These are phyloP conservation scores for Zaprionus ornatus DNA, from an alignment of 1,140 invertebrate genomes.

Conservation along the genomic window DNA sequence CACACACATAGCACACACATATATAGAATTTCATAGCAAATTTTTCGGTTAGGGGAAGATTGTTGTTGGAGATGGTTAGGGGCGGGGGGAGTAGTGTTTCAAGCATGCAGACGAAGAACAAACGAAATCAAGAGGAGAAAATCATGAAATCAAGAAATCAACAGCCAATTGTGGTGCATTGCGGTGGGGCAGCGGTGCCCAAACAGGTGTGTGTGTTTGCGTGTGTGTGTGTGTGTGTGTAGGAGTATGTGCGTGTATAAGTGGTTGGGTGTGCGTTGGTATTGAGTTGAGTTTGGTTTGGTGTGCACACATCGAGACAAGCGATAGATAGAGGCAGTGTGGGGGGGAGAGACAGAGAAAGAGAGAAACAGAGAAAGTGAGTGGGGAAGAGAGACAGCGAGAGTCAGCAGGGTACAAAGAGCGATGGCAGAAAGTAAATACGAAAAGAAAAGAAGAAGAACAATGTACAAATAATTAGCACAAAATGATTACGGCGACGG, in stretches of 20 bases:
- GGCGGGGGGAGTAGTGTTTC: not conserved
- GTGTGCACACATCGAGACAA: conserved; percentile 24
- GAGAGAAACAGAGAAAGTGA: conserved; percentile 3
- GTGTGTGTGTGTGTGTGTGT: conserved; percentile 10
- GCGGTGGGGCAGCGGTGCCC: conserved; percentile 21
- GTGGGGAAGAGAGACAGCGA: conserved; percentile 4
- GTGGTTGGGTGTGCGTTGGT: conserved; percentile 9
- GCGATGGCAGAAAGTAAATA: conserved; percentile 23
- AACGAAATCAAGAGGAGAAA: conserved; percentile 32
- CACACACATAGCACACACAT: conserved; percentile 28
- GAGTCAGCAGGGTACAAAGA: too few relatives aligned
- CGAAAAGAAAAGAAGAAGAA: conserved; percentile 43
- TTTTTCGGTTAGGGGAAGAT: conserved; percentile 3
- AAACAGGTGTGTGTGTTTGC: conserved; percentile 23
- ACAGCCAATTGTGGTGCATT: conserved; percentile 68
- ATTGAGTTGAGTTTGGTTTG: conserved; percentile 6
- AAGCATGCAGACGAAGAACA: conserved; percentile 28
- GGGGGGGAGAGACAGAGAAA: not conserved
- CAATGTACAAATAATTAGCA: conserved; percentile 70
- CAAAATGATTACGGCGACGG: conserved; percentile 39
- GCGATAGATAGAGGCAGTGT: conserved; percentile 5
- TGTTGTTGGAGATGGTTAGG: not conserved
- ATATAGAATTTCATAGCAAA: conserved; percentile 41
- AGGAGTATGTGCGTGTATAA: conserved; percentile 11
- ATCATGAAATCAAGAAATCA: conserved; percentile 70